Evolutionary conservation across 2,888 invertebrate species (phyloP), one percentile per base, ranked within the genome.

Genomic region (Rhimphoctona megacephalus): DNA sequence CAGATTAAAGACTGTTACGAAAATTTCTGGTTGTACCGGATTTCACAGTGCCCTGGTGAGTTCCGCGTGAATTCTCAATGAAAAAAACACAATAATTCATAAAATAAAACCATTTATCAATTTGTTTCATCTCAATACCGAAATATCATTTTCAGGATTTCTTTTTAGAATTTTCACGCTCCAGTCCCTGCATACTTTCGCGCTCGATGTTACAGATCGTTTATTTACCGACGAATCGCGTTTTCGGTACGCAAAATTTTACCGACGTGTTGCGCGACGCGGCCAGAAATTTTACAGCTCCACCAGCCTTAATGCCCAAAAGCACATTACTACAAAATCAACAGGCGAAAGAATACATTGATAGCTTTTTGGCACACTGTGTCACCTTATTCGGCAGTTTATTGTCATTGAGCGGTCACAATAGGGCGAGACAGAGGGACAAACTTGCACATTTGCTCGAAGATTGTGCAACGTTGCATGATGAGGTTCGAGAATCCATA

Each of bases 351-450:
- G 97, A 98, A 90, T 98, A 97, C 93, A 96, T 99, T 2, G 98
- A 99, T 90, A 97, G 97, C 82, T 98, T 99, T 95, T 95, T 99
- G 79, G 96, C 96, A 17, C 97, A 98, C 87, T 98, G 98, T 93
- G 97, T 97, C 85, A 96, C 97, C 57, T 97, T 98, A 7, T 98
- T 99, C 93, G 97, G 97, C 14, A 97, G 97, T 90, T 95, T 99
- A 81, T 95, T 99, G 84, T 98, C 98, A 92, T 96, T 98, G 85
- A 98, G 98, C 93, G 99, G 99, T 0, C 98, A 99, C 94, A 99
- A 99, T 95, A 96, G 99, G 89, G 99, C 99, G 6, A 95, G 99
- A 49, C 99, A 99, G 94, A 95, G 99, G 82, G 99, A 99, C 94
- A 99, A 98, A 95, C 95, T 99, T 82, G 98, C 98, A 0, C 96